Base-by-base conservation (phyloP, 2,888 invertebrate species). In the Heliothis peltigera region DNA sequence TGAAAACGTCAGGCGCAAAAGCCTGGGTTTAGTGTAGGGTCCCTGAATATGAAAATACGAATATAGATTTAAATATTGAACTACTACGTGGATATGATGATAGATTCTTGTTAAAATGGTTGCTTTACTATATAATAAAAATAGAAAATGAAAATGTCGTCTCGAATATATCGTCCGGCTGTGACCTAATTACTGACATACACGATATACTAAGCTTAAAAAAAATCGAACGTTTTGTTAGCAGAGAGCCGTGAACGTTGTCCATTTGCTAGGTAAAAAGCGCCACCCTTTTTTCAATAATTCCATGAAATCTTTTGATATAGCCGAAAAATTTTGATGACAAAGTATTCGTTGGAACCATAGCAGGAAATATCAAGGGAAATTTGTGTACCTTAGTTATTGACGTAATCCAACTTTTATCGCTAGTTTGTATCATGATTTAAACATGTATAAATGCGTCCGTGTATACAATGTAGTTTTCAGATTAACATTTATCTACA, bases 401-500 rank as follows among this genome's bases (percentile, higher is more conserved):
- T 74, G 4, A 43, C 44, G 49, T 66, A 54, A 65, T 54, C 54
- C 54, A 22, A 62, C 32, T 71, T 19, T 35, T 51, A 75, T 43
- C 44, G 51, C 43, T 12, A 25, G 54, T 69, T 46, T 1, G 42
- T n/a, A 70, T 47, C 18, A 35, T 46, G 60, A 70, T 55, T 55
- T 54, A 60, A 47, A 56, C 32, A 43, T 69, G 44, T 35, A 61
- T 43, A 3, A 52, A 46, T 8, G 21, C 17, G 53, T 52, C 43
- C 47, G 44, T 6, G 42, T 46, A 32, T 42, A 28, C n/a, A 46
- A 54, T 44, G n/a, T 15, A 25, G 32, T 54, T 59, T 56, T 47
- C 61, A 43, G 47, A 55, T 75, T 43, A 55, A 25, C 35, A 70
- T 55, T 47, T 70, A 75, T 55, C 55, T 47, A 55, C 25, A 75